Conservation (phyloP, 2,797 vertebrate genomes). For the Toxotes lorentzi region DNA sequence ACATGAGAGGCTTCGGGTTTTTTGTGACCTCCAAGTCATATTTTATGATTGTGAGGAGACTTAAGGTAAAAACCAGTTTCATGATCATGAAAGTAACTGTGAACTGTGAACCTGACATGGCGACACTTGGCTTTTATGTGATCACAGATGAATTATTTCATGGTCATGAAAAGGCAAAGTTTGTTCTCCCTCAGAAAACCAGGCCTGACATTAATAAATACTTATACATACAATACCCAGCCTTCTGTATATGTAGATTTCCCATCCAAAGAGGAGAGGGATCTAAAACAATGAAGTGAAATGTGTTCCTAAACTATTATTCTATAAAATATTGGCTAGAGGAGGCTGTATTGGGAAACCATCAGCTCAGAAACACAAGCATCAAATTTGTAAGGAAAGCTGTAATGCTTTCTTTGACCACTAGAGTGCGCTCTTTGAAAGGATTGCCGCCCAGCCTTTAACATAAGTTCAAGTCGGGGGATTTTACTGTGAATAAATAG, state of each 20-base stretch:
- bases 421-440: constrained; percentile 57
- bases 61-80: background rate
- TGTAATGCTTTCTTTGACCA: constrained; percentile 41
- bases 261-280: background rate
- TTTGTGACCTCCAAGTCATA: background rate
- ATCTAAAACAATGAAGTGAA: background rate
- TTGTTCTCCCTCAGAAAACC: background rate
- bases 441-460: background rate
- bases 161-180: background rate
- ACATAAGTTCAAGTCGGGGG: accelerated
- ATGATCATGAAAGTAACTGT: background rate
- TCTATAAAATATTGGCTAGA: background rate
- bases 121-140: background rate
- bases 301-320: background rate
- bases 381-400: accelerated
- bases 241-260: background rate
- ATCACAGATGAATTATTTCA: background rate
- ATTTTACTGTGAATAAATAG: background rate
- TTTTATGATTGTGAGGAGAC: background rate
- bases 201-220: background rate
- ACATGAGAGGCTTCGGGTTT: background rate
- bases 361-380: background rate
- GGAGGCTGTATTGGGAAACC: too few species aligned
- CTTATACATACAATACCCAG: background rate
- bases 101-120: background rate